Evolutionary conservation across 2,888 invertebrate species (phyloP).

Genomic region (Cosmopolites sordidus): DNA sequence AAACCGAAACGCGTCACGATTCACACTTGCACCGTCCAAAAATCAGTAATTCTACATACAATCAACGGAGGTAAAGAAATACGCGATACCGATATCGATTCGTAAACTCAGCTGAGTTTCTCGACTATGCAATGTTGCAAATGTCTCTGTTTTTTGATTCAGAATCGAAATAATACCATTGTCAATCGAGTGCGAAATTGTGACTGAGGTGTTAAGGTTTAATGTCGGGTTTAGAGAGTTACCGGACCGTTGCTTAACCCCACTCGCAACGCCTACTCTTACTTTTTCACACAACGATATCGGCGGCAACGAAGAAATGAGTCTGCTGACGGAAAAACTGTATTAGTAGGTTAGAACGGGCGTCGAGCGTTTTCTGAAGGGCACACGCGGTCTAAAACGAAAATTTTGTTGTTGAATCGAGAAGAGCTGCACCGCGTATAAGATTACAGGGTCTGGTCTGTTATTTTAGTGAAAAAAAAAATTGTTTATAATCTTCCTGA

Average conservation of each 20-base stretch:
- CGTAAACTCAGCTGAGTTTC: no score
- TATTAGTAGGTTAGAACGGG: constrained; percentile 20
- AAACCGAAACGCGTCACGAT: constrained; percentile 4
- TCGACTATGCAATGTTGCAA: no score
- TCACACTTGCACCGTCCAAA: constrained; percentile 1
- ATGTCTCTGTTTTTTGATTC: neutral
- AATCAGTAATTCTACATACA: no score
- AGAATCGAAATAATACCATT: constrained; percentile 21
- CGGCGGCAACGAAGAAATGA: no score
- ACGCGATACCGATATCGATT: neutral
- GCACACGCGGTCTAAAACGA: constrained; percentile 3
- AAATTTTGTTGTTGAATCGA: no score
- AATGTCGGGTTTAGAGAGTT: constrained; percentile 24
- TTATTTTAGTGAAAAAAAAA: no score
- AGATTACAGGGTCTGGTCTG: no score
- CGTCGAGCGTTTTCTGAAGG: constrained; percentile 17
- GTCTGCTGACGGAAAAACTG: constrained; percentile 13
- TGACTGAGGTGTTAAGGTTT: constrained; percentile 25
- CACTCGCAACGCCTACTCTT: constrained; percentile 27
- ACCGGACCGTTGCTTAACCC: constrained; percentile 18
- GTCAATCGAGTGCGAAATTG: constrained; percentile 25
- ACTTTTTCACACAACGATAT: constrained; percentile 13
- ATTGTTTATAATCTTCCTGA: no score
- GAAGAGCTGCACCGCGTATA: no score
- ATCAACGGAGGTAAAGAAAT: neutral